Conservation (phyloP, 2,888 invertebrate genomes). For the Entomobrya multifasciata region DNA sequence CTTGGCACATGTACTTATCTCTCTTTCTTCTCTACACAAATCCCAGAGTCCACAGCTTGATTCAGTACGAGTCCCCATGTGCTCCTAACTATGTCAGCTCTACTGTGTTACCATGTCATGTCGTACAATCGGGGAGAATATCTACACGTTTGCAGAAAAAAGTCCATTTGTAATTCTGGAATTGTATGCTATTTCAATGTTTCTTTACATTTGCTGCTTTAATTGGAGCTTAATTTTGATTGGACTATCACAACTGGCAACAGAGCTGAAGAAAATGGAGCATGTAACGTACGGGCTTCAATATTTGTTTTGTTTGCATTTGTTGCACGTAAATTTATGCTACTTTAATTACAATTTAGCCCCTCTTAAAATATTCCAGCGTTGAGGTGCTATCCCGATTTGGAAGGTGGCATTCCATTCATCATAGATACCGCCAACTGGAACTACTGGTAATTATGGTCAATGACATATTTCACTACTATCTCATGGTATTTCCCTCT, state of each 20-base stretch:
- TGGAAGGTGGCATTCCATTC: background rate
- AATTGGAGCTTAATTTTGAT: conserved; percentile 50
- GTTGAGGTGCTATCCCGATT: background rate
- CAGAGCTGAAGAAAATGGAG: conserved; percentile 26
- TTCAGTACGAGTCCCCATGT: conserved; percentile 13
- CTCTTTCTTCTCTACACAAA: conserved; percentile 29
- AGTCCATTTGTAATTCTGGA: conserved; percentile 5
- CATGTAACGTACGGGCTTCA: background rate
- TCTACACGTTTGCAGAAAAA: background rate
- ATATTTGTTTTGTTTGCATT: too few species aligned
- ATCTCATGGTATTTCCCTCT: conserved; percentile 45
- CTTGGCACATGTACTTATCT: background rate
- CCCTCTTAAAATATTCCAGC: too few species aligned
- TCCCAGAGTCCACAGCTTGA: conserved; percentile 27
- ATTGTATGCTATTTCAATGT: conserved; percentile 38
- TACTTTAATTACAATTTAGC: too few species aligned
- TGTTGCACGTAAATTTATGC: too few species aligned
- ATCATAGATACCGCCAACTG: background rate
- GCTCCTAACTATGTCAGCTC: conserved; percentile 12
- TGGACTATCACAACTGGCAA: background rate
- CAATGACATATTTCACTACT: conserved; percentile 49
- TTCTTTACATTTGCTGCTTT: conserved; percentile 53
- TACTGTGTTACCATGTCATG: background rate
- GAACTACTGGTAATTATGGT: background rate
- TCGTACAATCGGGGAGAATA: background rate